These are phyloP conservation scores for Hippocampus guttulatus DNA, from an alignment of 2,113 vertebrate genomes.

Conservation along the genomic window DNA sequence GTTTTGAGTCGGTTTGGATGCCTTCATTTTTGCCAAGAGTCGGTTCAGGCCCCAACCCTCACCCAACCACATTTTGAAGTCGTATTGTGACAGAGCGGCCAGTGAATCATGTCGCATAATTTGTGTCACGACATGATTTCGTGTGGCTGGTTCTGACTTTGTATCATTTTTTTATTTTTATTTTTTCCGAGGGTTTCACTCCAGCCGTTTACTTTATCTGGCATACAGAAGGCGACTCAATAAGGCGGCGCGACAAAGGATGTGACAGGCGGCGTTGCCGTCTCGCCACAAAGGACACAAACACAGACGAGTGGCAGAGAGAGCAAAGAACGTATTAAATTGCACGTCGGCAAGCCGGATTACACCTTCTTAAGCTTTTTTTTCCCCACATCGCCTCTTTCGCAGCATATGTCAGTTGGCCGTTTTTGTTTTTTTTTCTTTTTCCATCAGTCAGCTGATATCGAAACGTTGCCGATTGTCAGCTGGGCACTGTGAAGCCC, in stretches of 20 bases:
- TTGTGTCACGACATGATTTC: neutral
- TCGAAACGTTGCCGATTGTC: constrained; percentile 32
- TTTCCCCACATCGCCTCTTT: neutral
- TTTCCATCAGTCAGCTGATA: constrained; percentile 18
- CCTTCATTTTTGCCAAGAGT: neutral
- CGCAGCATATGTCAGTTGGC: constrained; percentile 19
- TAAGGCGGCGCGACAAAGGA: neutral
- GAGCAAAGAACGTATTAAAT: constrained; percentile 20
- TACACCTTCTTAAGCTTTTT: constrained; percentile 26
- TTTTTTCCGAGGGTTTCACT: neutral
- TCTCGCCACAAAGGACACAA: neutral
- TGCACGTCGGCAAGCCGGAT: constrained; percentile 9
- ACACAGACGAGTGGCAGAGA: constrained; percentile 2
- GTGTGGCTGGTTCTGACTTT: neutral
- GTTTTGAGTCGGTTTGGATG: too few species aligned
- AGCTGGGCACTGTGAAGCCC: constrained; percentile 16
- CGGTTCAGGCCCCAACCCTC: neutral
- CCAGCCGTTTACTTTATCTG: neutral
- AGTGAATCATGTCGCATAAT: neutral
- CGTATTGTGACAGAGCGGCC: neutral
- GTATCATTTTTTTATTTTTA: neutral
- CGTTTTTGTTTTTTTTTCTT: neutral
- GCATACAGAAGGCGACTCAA: constrained; percentile 2
- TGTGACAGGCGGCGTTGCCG: neutral
- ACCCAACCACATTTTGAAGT: neutral